Evolutionary conservation across 2,113 vertebrate genomes (phyloP), one percentile per base, ranked within the genome.

Genomic region (Pelecanoides urinatrix): DNA sequence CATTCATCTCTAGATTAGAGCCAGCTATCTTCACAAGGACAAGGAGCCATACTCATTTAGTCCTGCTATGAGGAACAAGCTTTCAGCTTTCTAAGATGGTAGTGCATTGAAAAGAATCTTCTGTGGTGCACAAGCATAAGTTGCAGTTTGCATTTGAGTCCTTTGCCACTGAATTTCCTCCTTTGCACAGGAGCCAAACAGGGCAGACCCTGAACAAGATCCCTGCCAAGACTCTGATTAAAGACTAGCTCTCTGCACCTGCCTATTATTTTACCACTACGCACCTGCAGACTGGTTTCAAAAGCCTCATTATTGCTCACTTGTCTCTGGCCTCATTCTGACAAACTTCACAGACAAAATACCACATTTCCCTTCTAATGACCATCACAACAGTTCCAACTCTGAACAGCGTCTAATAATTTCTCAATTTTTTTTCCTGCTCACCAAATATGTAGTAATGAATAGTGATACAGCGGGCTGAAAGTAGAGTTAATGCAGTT

Each of bases 261-360:
- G 87, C 73, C 53, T 83, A 18, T 94, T 85, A 92, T 96, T 97
- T 96, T 82, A 75, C 89, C 76, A 76, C 85, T 40, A 93, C 13
- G 23, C 94, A 97, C 95, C 95, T 97, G 63, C 94, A 98, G 85
- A 40, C 56, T 58, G 23, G 67, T 65, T 97, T 97, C 95, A 96
- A 97, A 67, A 95, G 70, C 40, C 80, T 96, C 77, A 78, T 95
- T 85, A 97, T 63, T 78, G 81, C 92, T 88, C 75, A 65, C 88
- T 96, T 55, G 53, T 94, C 72, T 65, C 78, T 66, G 84, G 59
- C 47, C 67, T 72, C 66, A 50, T 93, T 88, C 95, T 94, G 93
- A 90, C 71, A 90, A 96, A 53, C 83, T 97, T 96, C 86, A 95
- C 40, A 40, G 75, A 61, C 45, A 89, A 95, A 96, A 90, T 62